These are phyloP conservation scores for Glyphotaelius pellucidus DNA, from an alignment of 2,888 invertebrate genomes.

Conservation along the genomic window DNA sequence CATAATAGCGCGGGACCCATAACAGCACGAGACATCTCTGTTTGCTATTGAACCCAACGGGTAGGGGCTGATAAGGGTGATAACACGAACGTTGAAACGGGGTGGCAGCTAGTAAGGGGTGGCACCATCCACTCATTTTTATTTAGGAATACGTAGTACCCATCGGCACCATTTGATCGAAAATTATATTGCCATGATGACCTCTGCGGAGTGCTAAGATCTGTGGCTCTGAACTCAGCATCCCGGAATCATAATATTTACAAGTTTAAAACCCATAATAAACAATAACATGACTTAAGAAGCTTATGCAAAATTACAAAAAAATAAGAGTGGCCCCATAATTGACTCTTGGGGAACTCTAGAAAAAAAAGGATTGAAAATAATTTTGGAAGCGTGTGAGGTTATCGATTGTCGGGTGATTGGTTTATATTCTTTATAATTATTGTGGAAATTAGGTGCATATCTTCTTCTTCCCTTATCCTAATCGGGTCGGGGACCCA, in stretches of 20 bases:
- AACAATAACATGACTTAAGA: too few relatives aligned
- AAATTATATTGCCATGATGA: neutral
- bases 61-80: conserved; percentile 15
- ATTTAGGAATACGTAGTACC: neutral
- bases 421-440: too few relatives aligned
- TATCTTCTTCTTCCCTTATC: too few relatives aligned
- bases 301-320: neutral
- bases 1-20: conserved; percentile 34
- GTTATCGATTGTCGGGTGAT: too few relatives aligned
- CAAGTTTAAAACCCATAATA: too few relatives aligned
- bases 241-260: neutral
- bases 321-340: neutral
- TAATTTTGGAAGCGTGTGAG: too few relatives aligned
- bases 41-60: conserved; percentile 46
- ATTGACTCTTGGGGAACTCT: neutral
- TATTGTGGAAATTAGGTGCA: too few relatives aligned
- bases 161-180: neutral
- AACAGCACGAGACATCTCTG: conserved; percentile 60
- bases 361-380: neutral
- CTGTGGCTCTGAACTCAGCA: neutral
- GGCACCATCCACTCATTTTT: neutral
- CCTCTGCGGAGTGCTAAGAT: neutral
- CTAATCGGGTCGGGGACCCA: too few relatives aligned
- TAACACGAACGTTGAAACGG: neutral
- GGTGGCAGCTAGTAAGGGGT: neutral